Evolutionary conservation across 1,140 invertebrate species (phyloP).

Genomic region (Trichonephila clavipes): DNA sequence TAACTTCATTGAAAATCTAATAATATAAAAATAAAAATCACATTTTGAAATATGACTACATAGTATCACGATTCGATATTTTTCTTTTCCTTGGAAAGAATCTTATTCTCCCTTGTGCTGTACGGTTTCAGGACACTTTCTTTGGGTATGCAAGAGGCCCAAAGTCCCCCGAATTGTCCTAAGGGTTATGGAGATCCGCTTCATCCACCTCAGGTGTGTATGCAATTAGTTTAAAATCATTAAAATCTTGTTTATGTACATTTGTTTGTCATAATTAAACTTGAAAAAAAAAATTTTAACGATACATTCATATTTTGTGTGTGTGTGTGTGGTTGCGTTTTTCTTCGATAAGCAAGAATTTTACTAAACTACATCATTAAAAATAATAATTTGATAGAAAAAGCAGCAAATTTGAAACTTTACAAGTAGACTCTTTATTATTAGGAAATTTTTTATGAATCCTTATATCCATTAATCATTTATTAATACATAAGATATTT

Average conservation of each 20-base stretch:
- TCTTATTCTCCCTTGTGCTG: not conserved
- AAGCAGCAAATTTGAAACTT: too few species aligned
- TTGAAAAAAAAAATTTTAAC: not conserved
- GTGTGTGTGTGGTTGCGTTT: too few species aligned
- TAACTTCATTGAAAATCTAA: not conserved
- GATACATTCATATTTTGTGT: too few species aligned
- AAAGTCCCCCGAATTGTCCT: constrained; percentile 48
- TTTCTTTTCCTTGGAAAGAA: not conserved
- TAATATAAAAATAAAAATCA: not conserved
- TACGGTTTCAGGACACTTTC: constrained; percentile 59
- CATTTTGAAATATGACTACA: not conserved
- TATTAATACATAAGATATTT: too few species aligned
- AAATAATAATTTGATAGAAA: too few species aligned
- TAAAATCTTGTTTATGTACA: not conserved
- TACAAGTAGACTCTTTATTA: too few species aligned
- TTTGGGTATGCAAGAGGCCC: constrained; percentile 62
- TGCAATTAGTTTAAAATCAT: not conserved
- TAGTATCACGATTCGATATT: not conserved
- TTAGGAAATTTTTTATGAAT: too few species aligned
- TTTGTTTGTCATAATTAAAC: too few species aligned
- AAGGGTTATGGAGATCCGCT: constrained; percentile 50
- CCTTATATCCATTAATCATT: too few species aligned
- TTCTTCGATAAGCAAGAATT: too few species aligned
- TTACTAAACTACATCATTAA: too few species aligned
- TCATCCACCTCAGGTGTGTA: constrained; percentile 47